phyloP scores from a whole-genome alignment of 2,797 vertebrate genomes.

The Typhlichthys eigenmanni region DNA sequence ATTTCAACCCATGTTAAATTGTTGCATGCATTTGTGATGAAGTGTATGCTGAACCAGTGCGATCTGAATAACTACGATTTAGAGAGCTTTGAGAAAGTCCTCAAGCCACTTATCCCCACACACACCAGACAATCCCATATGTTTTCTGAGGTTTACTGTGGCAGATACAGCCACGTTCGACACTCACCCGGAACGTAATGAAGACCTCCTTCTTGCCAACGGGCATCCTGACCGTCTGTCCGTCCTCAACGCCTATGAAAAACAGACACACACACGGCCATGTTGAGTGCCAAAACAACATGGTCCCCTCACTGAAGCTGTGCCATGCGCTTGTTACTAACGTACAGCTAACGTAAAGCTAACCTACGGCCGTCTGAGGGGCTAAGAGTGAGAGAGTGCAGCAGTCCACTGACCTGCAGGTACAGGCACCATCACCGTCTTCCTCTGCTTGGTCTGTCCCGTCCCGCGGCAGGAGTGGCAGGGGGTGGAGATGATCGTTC shows the following conservation, averaged over 20 bases:
- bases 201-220: conserved; percentile 96
- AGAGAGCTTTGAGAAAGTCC: conserved; percentile 20
- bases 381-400: not conserved
- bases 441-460: conserved; percentile 93
- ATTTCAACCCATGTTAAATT: no score
- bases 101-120: not conserved
- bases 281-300: not conserved
- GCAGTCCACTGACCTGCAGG: conserved; percentile 86
- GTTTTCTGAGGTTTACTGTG: not conserved
- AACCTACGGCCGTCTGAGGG: not conserved
- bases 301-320: not conserved
- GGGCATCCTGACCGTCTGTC: conserved; percentile 96
- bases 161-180: not conserved
- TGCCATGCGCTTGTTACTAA: not conserved
- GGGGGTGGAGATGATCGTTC: conserved; percentile 84
- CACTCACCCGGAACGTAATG: conserved; percentile 90
- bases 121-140: conserved; percentile 4
- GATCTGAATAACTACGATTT: not conserved
- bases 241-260: conserved; percentile 89
- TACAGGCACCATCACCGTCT: conserved; percentile 89
- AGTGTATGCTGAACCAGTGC: no score
- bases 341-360: not conserved
- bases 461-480: conserved; percentile 85
- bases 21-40: no score
- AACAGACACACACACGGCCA: no score